A percentile compares a stretch with the other conserved stretches of the same genome.
phyloP scores from a whole-genome alignment of 1,140 invertebrate species.

The Pogonognathellus flavescens region DNA sequence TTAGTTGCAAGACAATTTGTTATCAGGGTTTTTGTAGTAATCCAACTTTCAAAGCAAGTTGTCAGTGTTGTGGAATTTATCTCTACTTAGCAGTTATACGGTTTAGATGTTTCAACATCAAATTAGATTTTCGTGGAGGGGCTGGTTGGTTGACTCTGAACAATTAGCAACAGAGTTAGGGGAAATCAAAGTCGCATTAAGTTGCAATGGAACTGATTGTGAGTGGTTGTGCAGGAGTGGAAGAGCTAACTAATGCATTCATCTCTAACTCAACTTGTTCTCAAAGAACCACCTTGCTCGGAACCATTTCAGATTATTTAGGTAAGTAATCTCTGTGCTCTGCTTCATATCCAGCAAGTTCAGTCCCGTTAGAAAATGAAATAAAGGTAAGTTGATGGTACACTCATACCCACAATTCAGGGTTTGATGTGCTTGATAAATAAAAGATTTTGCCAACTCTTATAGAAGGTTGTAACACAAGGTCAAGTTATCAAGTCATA shows the following conservation, averaged over 20 bases:
- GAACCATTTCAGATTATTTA: no score
- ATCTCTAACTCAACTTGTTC: no score
- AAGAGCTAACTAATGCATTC: not conserved
- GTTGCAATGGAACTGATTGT: slow-evolving; percentile 36
- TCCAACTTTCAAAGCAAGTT: not conserved
- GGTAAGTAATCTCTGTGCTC: no score
- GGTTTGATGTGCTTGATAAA: no score
- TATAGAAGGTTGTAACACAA: no score
- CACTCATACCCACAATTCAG: no score
- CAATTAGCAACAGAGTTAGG: not conserved
- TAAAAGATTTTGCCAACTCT: no score
- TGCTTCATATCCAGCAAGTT: no score
- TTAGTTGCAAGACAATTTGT: not conserved
- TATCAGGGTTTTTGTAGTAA: not conserved
- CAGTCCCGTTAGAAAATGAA: no score
- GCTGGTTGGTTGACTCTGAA: not conserved
- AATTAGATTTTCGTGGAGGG: not conserved
- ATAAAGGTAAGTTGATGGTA: no score
- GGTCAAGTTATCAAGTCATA: no score
- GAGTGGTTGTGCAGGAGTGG: slow-evolving; percentile 2
- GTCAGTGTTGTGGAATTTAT: not conserved
- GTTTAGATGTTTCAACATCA: not conserved
- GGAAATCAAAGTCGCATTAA: slow-evolving; percentile 39
- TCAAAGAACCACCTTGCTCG: no score
- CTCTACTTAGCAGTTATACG: not conserved